Percentiles rank a stretch among this genome's conserved stretches.
Evolutionary conservation across 2,797 vertebrate genomes (phyloP).

Genomic region (Anisognathus igniventris): DNA sequence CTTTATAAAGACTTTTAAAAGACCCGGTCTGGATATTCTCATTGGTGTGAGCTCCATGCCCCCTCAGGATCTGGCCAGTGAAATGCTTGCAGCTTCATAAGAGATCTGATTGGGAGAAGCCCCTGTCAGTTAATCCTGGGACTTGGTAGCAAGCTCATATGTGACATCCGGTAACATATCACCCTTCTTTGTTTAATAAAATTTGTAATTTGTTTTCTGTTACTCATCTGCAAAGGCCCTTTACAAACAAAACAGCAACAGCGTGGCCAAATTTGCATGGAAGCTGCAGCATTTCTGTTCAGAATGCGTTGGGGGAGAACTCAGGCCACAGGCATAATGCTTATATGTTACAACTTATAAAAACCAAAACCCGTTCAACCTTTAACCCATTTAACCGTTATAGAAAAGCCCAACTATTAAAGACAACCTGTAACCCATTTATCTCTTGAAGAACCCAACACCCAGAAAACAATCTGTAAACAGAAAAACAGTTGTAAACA

Average conservation of each 20-base stretch:
- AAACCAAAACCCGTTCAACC: not conserved
- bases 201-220: not conserved
- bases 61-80: not conserved
- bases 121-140: not conserved
- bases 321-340: not conserved
- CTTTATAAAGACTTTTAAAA: not conserved
- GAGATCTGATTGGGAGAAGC: not conserved
- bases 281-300: not conserved
- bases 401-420: not conserved
- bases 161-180: not conserved
- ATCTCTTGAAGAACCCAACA: not conserved
- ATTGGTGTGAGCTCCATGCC: not conserved
- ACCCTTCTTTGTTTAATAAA: not conserved
- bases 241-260: not conserved
- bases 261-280: not conserved
- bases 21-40: not conserved
- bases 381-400: not conserved
- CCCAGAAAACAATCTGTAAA: not conserved
- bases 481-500: not conserved
- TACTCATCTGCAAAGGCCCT: not conserved
- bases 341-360: not conserved
- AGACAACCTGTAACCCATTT: not conserved
- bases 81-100: not conserved
- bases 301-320: not conserved
- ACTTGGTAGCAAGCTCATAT: not conserved